These are phyloP conservation scores for Ormyrus rosae DNA, from an alignment of 2,888 invertebrate genomes.

Conservation along the genomic window DNA sequence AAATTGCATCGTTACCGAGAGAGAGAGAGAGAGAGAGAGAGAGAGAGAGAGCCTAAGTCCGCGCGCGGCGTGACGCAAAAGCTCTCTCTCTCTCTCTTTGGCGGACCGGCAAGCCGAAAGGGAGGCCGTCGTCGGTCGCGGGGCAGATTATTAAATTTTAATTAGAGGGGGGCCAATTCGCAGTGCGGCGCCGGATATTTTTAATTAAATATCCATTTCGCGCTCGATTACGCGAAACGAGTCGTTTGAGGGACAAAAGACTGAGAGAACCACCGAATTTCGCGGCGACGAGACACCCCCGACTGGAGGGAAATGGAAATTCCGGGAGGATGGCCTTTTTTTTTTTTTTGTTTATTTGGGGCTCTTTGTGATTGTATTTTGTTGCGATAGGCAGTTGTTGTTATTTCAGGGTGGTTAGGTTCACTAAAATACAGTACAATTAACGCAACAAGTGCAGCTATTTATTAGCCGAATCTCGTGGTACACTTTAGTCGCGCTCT, in stretches of 20 bases:
- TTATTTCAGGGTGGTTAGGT: too few relatives aligned
- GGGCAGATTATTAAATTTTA: constrained; percentile 31
- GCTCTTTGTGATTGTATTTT: too few relatives aligned
- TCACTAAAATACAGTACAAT: too few relatives aligned
- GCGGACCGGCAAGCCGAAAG: neutral
- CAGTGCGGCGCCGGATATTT: constrained; percentile 5
- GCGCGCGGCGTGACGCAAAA: neutral
- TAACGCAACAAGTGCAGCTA: too few relatives aligned
- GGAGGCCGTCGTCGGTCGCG: neutral
- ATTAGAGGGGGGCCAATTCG: constrained; percentile 2
- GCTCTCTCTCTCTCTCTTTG: neutral
- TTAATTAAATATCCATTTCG: constrained; percentile 35
- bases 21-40: too few relatives aligned
- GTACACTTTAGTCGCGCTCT: too few relatives aligned
- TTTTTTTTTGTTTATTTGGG: too few relatives aligned
- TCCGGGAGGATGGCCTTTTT: neutral
- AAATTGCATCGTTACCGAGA: neutral
- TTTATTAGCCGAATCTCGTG: too few relatives aligned
- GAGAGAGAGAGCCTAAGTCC: too few relatives aligned
- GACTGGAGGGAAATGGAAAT: constrained; percentile 33
- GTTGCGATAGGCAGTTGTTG: too few relatives aligned
- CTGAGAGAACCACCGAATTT: neutral
- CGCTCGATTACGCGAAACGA: neutral
- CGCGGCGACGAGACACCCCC: neutral
- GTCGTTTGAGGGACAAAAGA: constrained; percentile 8